Base-by-base conservation (phyloP, 1,140 invertebrate species). In the Hermetia illucens region DNA sequence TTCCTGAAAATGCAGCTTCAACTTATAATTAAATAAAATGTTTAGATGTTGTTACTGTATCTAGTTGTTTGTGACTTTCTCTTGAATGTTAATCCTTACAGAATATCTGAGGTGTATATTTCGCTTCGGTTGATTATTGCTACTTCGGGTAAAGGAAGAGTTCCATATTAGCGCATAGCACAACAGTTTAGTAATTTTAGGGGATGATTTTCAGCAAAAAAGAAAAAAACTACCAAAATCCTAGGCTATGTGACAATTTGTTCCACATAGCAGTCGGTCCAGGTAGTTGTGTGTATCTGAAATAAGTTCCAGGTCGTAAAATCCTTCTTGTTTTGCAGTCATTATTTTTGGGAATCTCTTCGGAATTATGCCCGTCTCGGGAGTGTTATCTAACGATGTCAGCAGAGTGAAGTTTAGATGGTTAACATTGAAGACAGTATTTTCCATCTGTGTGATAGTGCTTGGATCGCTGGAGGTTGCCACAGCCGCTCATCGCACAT, bases 151-250 rank as follows among this genome's bases (percentile, higher is more conserved):
- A 27, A n/a, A 27, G 8, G 8, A 9, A 27, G n/a, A n/a, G 8
- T 27, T 27, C 8, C 24, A 27, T 27, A n/a, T 9, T 9, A 30
- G 39, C 46, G 51, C 46, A 51, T 53, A 53, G 44, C 41, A 39
- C n/a, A 25, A 25, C 6, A n/a, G 24, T 8, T 25, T 8, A 25
- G 24, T 25, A 8, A 8, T 8, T 8, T 8, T 8, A 25, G 24
- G 24, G n/a, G n/a, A 8, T 8, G 24, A 25, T 8, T 25, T 25
- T 6, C 6, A 25, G 6, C n/a, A 13, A 13, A 32, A 35, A 47
- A 30, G 37, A 58, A 58, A 12, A 55, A 54, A 9, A 45, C 55
- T 2, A 57, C 25, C 51, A 55, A 25, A 52, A 47, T 5, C 45
- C 57, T 5, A 50, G 51, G 25, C 55, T 55, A 5, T 52, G 55